phyloP scores from a whole-genome alignment of 2,113 vertebrate species.

The Oxygymnocypris stewartii region DNA sequence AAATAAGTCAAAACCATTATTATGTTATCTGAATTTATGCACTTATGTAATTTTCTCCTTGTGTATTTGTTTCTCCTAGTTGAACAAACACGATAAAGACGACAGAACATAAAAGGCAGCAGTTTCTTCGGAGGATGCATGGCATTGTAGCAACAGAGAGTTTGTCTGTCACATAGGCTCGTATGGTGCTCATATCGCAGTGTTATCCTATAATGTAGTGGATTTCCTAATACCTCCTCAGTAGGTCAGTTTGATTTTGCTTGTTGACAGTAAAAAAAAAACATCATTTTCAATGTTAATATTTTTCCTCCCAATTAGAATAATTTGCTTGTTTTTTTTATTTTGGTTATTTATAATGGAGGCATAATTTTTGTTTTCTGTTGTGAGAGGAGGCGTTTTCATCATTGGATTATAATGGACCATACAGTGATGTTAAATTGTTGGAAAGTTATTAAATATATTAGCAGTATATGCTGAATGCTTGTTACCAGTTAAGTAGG shows the following conservation, averaged over 20 bases:
- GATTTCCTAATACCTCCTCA: slow-evolving; percentile 18
- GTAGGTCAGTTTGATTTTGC: slow-evolving; percentile 20
- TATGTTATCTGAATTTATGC: not conserved
- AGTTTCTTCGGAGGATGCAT: not conserved
- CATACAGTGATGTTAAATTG: slow-evolving; percentile 16
- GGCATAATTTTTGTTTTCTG: slow-evolving; percentile 23
- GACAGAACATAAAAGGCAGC: not conserved
- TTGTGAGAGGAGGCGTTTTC: slow-evolving; percentile 24
- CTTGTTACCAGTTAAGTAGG: slow-evolving; percentile 15
- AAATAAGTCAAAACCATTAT: not conserved
- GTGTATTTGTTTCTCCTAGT: slow-evolving; percentile 49
- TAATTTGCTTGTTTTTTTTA: slow-evolving; percentile 7
- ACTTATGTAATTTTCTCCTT: not conserved
- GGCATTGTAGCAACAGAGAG: slow-evolving; percentile 39
- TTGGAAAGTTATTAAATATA: not conserved
- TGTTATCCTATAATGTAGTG: slow-evolving; percentile 27
- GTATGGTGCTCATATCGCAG: slow-evolving; percentile 3
- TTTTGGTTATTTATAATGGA: slow-evolving; percentile 17
- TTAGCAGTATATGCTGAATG: slow-evolving; percentile 13
- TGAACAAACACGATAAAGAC: slow-evolving; percentile 66
- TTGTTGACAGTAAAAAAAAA: not conserved
- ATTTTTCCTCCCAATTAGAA: slow-evolving; percentile 12
- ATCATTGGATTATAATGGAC: not conserved
- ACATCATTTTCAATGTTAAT: not conserved
- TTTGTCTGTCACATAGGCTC: slow-evolving; percentile 28